Evolutionary conservation across 1,140 invertebrate genomes (phyloP).

Genomic region (Octopus sinensis): DNA sequence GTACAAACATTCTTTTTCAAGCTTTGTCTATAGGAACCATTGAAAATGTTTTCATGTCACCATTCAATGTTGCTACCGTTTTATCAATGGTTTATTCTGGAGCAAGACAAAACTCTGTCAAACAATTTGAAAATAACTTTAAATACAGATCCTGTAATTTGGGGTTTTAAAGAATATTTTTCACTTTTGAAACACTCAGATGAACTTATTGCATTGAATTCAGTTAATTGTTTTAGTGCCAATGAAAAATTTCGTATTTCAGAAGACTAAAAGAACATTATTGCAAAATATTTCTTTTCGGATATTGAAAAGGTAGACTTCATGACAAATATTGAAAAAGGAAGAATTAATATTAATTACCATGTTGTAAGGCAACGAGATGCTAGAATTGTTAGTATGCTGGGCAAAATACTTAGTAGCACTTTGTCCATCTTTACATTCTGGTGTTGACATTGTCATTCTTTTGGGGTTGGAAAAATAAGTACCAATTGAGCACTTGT

Average conservation of each 20-base stretch:
- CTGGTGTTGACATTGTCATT: too few species aligned
- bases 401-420: too few species aligned
- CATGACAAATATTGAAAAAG: conserved; percentile 20
- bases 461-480: too few species aligned
- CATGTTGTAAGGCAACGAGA: too few species aligned
- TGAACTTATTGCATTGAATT: conserved; percentile 67
- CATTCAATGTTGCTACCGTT: conserved; percentile 80
- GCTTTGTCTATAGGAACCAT: not conserved
- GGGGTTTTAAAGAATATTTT: conserved; percentile 59
- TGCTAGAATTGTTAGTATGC: too few species aligned
- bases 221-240: conserved; percentile 75
- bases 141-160: not conserved
- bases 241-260: conserved; percentile 31
- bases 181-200: conserved; percentile 66
- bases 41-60: conserved; percentile 81
- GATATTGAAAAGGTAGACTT: conserved; percentile 20
- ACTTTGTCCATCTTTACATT: too few species aligned
- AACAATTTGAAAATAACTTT: conserved; percentile 25
- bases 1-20: not conserved
- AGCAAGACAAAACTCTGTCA: conserved; percentile 69
- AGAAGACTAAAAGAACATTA: conserved; percentile 13
- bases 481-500: too few species aligned
- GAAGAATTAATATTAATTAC: conserved; percentile 42
- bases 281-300: conserved; percentile 19
- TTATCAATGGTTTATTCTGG: conserved; percentile 78